Percentiles rank a stretch among this genome's conserved stretches.
Evolutionary conservation across 2,797 vertebrate genomes (phyloP).

Genomic region (Hafferia zeledoni): DNA sequence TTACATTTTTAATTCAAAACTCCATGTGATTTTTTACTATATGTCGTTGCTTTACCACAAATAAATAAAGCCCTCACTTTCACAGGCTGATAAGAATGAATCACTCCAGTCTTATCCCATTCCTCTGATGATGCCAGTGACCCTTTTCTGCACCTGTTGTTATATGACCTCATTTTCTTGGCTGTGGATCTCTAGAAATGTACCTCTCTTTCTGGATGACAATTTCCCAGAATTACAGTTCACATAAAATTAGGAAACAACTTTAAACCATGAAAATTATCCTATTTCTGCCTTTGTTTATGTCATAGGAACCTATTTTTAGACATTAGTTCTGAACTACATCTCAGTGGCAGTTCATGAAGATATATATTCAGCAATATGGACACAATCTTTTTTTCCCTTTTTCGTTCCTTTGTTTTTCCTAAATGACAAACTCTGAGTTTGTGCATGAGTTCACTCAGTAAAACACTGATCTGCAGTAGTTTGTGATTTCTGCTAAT

Average conservation of each 20-base stretch:
- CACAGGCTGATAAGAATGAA: neutral
- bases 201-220: neutral
- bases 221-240: neutral
- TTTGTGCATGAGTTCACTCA: neutral
- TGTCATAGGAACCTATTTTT: neutral
- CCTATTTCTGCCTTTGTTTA: neutral
- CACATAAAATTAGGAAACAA: neutral
- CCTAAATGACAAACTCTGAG: accelerated
- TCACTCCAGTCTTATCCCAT: neutral
- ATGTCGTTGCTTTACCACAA: neutral
- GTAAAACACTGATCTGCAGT: neutral
- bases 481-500: neutral
- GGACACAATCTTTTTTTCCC: neutral
- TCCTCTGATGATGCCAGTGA: neutral
- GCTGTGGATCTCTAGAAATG: neutral
- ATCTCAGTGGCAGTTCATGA: neutral
- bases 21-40: neutral
- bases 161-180: neutral
- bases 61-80: neutral
- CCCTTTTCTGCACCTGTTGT: neutral
- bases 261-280: neutral
- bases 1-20: neutral
- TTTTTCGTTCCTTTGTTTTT: neutral
- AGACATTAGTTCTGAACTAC: neutral
- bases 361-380: neutral